Conservation (phyloP, 2,797 vertebrate species). For the Hybognathus amarus region DNA sequence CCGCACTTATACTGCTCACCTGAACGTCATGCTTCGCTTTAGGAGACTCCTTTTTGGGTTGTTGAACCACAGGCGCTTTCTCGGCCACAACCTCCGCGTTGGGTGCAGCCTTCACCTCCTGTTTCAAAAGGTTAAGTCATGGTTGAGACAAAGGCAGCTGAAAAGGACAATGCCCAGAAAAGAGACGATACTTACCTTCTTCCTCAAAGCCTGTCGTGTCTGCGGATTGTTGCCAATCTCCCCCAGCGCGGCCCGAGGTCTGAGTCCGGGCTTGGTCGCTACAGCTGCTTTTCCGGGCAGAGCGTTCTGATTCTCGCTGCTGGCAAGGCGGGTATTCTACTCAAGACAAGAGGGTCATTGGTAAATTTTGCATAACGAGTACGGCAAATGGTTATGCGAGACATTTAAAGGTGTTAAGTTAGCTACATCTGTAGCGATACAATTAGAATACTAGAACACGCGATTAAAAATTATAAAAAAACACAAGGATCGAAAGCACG, state of each 20-base stretch:
- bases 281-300: conserved; percentile 71
- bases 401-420: background rate
- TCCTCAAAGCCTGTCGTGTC: conserved; percentile 66
- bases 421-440: no score
- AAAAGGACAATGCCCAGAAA: rapidly evolving
- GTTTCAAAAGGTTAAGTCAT: background rate
- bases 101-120: conserved; percentile 69
- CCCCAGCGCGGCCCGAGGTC: conserved; percentile 76
- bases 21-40: conserved; percentile 58
- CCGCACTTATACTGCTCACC: conserved; percentile 51
- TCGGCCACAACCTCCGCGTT: conserved; percentile 62
- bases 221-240: conserved; percentile 78
- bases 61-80: conserved; percentile 56
- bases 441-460: background rate
- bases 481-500: background rate
- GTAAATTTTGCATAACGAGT: rapidly evolving
- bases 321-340: conserved; percentile 76
- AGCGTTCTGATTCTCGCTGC: conserved; percentile 65
- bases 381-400: rapidly evolving
- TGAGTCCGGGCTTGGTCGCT: conserved; percentile 61
- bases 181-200: conserved; percentile 68
- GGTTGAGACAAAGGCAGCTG: background rate
- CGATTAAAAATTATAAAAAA: rapidly evolving
- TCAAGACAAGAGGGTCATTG: background rate
- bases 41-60: conserved; percentile 47